These are phyloP conservation scores for Odontamblyopus lacepedii DNA, from an alignment of 2,797 vertebrate genomes.

Conservation along the genomic window DNA sequence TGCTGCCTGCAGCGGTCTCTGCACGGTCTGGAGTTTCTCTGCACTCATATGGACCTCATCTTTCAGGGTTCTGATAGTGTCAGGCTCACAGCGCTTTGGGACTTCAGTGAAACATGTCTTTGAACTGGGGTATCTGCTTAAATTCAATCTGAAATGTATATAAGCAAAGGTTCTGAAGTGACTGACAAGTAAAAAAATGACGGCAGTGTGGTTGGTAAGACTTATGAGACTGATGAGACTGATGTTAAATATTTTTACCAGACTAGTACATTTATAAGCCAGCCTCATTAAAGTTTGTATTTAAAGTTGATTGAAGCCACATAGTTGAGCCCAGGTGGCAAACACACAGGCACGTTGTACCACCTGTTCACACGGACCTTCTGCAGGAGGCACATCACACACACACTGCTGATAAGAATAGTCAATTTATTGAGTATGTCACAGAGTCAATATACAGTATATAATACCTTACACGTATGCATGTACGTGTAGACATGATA, in stretches of 20 bases:
- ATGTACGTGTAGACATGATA: too few species aligned
- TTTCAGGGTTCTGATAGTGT: conserved; percentile 5
- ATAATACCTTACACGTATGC: too few species aligned
- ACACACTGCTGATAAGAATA: too few species aligned
- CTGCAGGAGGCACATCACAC: too few species aligned
- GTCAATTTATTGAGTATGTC: too few species aligned
- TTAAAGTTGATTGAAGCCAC: too few species aligned
- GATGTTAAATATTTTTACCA: background rate
- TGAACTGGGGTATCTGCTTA: background rate
- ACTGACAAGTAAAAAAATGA: too few species aligned
- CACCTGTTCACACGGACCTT: too few species aligned
- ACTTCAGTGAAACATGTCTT: background rate
- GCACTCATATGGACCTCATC: conserved; percentile 21
- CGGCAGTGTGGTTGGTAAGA: too few species aligned
- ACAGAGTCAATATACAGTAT: too few species aligned
- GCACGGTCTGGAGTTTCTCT: conserved; percentile 17
- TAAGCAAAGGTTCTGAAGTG: background rate
- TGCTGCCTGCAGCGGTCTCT: conserved; percentile 24
- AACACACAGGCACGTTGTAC: too few species aligned
- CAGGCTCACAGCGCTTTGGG: conserved; percentile 2
- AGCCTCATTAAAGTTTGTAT: background rate
- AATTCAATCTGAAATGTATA: background rate
- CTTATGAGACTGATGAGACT: background rate
- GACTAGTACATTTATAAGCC: background rate
- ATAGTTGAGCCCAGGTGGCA: too few species aligned